Evolutionary conservation across 2,888 invertebrate genomes (phyloP).

Genomic region (Dasysyrphus albostriatus): DNA sequence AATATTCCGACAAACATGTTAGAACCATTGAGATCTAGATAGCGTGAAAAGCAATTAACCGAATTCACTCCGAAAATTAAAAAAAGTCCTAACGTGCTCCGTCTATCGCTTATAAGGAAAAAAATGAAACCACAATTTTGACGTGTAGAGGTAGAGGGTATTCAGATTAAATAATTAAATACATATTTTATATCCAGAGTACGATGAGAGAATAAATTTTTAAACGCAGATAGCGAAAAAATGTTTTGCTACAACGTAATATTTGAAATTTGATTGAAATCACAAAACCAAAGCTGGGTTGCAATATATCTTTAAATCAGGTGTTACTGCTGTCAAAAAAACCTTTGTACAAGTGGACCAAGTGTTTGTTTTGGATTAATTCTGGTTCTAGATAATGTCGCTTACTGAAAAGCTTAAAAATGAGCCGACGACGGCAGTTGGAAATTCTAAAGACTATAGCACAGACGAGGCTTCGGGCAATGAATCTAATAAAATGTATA

Average conservation of each 20-base stretch:
- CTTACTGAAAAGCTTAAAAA: conserved; percentile 6
- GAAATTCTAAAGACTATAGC: conserved; percentile 80
- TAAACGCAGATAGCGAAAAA: conserved; percentile 3
- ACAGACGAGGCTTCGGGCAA: conserved; percentile 84
- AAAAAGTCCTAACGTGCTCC: neutral
- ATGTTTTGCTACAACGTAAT: conserved; percentile 19
- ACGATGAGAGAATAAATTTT: conserved; percentile 16
- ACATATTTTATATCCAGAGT: conserved; percentile 13
- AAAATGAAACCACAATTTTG: neutral
- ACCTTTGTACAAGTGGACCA: neutral
- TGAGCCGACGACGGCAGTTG: conserved; percentile 30
- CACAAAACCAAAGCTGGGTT: neutral
- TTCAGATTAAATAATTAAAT: conserved; percentile 18
- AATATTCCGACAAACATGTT: neutral
- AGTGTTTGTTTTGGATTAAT: conserved; percentile 25
- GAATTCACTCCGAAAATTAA: neutral
- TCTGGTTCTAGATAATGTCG: conserved; percentile 1
- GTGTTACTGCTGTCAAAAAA: conserved; percentile 9
- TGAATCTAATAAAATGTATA: conserved; percentile 82
- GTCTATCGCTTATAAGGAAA: neutral
- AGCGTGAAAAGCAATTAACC: neutral
- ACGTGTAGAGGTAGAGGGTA: neutral
- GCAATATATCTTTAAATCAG: neutral
- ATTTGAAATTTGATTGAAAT: neutral
- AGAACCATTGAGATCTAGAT: neutral